Percentiles rank a stretch among this genome's conserved stretches.
Evolutionary conservation across 2,888 invertebrate species (phyloP).

Genomic region (Furcula furcula): DNA sequence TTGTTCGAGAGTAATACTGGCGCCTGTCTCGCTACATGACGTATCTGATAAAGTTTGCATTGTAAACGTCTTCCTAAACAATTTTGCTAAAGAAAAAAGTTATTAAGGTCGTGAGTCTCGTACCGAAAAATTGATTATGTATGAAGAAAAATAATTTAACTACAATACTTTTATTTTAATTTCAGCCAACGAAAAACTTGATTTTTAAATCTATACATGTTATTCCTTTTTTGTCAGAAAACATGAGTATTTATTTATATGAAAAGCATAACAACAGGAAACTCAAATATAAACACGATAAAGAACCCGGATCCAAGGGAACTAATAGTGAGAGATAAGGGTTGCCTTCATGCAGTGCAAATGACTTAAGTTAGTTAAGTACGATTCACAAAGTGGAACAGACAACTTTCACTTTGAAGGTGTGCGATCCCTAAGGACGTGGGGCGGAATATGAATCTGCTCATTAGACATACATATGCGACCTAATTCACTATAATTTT

Average conservation of each 20-base stretch:
- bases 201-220: too few species aligned
- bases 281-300: too few species aligned
- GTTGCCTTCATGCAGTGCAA: slow-evolving; percentile 18
- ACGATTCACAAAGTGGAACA: slow-evolving; percentile 25
- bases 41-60: neutral
- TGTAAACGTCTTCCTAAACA: too few species aligned
- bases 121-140: too few species aligned
- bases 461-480: slow-evolving; percentile 39
- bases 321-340: neutral
- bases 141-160: too few species aligned
- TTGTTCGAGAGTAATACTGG: neutral
- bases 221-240: too few species aligned
- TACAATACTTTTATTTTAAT: too few species aligned
- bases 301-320: slow-evolving; percentile 2
- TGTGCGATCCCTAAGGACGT: slow-evolving; percentile 40
- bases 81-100: too few species aligned
- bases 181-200: too few species aligned
- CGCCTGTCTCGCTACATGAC: neutral
- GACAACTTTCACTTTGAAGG: slow-evolving; percentile 39
- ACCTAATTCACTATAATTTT: slow-evolving; percentile 48
- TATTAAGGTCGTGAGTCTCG: too few species aligned
- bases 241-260: too few species aligned
- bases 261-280: too few species aligned
- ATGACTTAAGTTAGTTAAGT: slow-evolving; percentile 28
- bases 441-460: slow-evolving; percentile 36